Percentiles rank a stretch among this genome's conserved stretches.
Conservation (phyloP, 2,113 vertebrate genomes). For the Micromys minutus region DNA sequence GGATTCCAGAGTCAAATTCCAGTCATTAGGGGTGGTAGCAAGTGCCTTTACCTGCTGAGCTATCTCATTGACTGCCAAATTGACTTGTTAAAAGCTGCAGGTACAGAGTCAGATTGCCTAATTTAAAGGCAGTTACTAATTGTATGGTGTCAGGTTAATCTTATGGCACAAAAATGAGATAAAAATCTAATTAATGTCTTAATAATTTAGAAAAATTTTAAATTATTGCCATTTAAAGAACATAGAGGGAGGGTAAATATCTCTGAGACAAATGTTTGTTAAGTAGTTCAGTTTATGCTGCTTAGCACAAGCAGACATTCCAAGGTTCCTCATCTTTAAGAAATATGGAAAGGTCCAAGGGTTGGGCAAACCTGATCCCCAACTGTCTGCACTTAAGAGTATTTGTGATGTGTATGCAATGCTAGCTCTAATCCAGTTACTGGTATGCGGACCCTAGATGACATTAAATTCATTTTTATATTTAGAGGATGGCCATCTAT, state of each 20-base stretch:
- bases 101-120: neutral
- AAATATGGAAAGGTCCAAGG: constrained; percentile 18
- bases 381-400: neutral
- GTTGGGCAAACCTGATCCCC: neutral
- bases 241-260: neutral
- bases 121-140: constrained; percentile 16
- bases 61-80: neutral
- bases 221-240: neutral
- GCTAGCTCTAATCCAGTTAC: neutral
- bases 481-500: constrained; percentile 7
- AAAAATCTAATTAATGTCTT: neutral
- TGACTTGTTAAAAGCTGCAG: constrained; percentile 16
- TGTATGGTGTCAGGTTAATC: neutral
- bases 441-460: neutral
- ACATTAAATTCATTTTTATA: constrained; percentile 12
- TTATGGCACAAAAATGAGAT: constrained; percentile 15
- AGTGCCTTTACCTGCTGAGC: neutral
- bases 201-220: constrained; percentile 37
- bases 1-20: neutral
- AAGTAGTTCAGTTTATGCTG: neutral
- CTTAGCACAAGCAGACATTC: neutral
- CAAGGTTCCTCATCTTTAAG: neutral
- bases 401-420: neutral
- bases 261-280: constrained; percentile 18
- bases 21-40: neutral